Percentiles rank a stretch among this genome's conserved stretches.
Evolutionary conservation across 2,113 vertebrate species (phyloP).

Genomic region (Romanogobio albipinnatus): DNA sequence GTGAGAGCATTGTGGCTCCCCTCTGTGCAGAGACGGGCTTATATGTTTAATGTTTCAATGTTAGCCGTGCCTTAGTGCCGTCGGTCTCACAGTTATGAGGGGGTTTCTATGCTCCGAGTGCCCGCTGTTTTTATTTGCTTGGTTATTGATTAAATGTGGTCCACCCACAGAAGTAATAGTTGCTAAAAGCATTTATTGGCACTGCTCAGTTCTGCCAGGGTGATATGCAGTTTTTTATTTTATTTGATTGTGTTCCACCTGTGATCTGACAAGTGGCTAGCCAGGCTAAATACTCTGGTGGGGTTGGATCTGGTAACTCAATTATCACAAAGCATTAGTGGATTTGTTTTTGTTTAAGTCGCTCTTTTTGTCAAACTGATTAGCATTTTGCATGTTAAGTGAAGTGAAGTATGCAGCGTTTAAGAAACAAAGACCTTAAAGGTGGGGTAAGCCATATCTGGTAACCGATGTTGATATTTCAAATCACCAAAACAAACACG

Average conservation of each 20-base stretch:
- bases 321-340: not conserved
- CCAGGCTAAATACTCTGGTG: not conserved
- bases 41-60: constrained; percentile 49
- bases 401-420: not conserved
- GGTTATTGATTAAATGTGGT: constrained; percentile 78
- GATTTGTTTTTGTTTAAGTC: not conserved
- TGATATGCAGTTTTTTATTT: constrained; percentile 40
- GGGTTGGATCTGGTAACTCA: not conserved
- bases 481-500: too few species aligned
- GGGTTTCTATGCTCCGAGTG: constrained; percentile 69
- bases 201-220: constrained; percentile 67
- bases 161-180: constrained; percentile 78
- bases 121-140: constrained; percentile 74
- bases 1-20: not conserved
- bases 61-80: constrained; percentile 60
- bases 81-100: constrained; percentile 51
- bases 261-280: constrained; percentile 41
- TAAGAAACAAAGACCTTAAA: not conserved
- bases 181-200: constrained; percentile 79
- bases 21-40: constrained; percentile 1
- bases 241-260: constrained; percentile 25
- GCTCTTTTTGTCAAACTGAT: not conserved
- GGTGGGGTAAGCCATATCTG: too few species aligned
- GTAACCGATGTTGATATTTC: too few species aligned
- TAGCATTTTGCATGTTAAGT: not conserved